phyloP scores from a whole-genome alignment of 2,113 vertebrate species.

The Chauna torquata region DNA sequence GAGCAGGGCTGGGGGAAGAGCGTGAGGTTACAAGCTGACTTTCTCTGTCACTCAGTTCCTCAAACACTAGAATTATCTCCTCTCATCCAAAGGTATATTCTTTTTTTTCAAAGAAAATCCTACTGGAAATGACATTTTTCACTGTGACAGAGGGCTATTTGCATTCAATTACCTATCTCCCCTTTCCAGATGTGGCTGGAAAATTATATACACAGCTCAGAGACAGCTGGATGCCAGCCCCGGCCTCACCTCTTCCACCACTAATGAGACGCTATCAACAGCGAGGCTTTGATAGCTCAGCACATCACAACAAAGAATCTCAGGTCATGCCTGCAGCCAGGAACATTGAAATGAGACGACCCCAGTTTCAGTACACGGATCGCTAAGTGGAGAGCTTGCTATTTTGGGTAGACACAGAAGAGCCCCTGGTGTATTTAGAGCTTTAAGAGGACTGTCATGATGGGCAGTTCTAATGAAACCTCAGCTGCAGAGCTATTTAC shows the following conservation, averaged over 20 bases:
- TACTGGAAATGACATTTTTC: not conserved
- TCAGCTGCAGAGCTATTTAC: slow-evolving; percentile 30
- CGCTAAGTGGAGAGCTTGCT: not conserved
- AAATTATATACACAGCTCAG: not conserved
- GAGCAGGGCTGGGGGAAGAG: not conserved
- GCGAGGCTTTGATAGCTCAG: not conserved
- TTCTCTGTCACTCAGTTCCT: not conserved
- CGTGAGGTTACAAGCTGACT: not conserved
- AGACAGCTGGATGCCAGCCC: not conserved
- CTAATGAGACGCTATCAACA: not conserved
- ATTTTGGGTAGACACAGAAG: not conserved
- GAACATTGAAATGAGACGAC: not conserved
- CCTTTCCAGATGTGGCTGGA: slow-evolving; percentile 18
- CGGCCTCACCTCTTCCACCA: not conserved
- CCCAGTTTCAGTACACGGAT: not conserved
- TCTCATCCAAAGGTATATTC: not conserved
- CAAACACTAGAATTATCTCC: not conserved
- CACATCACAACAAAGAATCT: not conserved
- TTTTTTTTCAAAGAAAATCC: not conserved
- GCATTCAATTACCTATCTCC: not conserved
- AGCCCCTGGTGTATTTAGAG: not conserved
- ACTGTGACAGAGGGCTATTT: not conserved
- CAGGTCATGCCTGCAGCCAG: not conserved
- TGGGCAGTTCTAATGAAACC: slow-evolving; percentile 22
- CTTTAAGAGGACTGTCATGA: not conserved